Percentiles rank a stretch among this genome's conserved stretches.
Evolutionary conservation across 2,888 invertebrate genomes (phyloP).

Genomic region (Melanostoma mellinum): DNA sequence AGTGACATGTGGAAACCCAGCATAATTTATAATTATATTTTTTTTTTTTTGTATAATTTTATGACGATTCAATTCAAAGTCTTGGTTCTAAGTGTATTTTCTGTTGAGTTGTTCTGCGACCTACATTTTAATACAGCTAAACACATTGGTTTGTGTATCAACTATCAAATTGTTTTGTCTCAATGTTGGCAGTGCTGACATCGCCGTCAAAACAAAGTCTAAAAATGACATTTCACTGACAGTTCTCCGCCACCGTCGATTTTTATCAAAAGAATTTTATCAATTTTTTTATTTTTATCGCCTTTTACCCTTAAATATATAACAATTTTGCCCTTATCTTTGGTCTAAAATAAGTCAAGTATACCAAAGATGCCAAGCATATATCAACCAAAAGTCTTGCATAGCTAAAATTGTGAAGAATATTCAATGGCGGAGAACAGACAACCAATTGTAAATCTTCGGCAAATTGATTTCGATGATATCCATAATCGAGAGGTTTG

Average conservation of each 20-base stretch:
- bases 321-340: not conserved
- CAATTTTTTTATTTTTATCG: constrained; percentile 19
- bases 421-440: constrained; percentile 61
- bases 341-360: not conserved
- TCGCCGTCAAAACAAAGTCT: constrained; percentile 52
- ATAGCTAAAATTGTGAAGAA: constrained; percentile 35
- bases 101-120: not conserved
- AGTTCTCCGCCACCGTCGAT: constrained; percentile 48
- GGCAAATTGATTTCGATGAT: constrained; percentile 63
- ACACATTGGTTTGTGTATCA: not conserved
- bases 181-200: constrained; percentile 21
- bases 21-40: no score
- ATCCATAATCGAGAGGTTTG: constrained; percentile 62
- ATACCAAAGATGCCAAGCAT: constrained; percentile 41
- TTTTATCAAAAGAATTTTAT: constrained; percentile 61
- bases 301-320: constrained; percentile 11
- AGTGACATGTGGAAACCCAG: no score
- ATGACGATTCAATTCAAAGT: not conserved
- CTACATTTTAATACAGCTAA: not conserved
- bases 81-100: constrained; percentile 2
- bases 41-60: constrained; percentile 17
- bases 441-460: constrained; percentile 59
- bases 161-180: not conserved
- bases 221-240: constrained; percentile 55
- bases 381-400: constrained; percentile 7